Evolutionary conservation across 2,888 invertebrate genomes (phyloP), one percentile per base, ranked within the genome.

Genomic region (Laspeyria flexula): DNA sequence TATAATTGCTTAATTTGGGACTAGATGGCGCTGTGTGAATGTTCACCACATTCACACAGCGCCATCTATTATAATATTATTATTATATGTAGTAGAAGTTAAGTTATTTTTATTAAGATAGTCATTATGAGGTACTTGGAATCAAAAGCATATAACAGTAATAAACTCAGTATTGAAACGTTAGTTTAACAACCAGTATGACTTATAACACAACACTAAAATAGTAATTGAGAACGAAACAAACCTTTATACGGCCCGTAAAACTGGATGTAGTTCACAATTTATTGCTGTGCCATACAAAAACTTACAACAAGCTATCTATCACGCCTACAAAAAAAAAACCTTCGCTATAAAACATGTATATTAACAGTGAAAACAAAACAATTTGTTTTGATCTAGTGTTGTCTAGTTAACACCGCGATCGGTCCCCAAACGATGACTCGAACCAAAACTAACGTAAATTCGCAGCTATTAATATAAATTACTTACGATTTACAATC

Each of bases 401-500:
- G 68, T 72, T 71, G 66, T 77, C 80, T 79, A 80, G 81, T 82
- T 80, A 81, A 74, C 65, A 73, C 72, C 55, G 50, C 68, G 82
- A 87, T 88, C 67, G 86, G 84, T 88, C 90, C 88, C 90, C 65
- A 66, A 82, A 73, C 83, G 77, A 71, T 79, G 75, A 81, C 81
- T 81, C 68, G 72, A 77, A 77, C 75, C 83, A 81, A 84, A 90
- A 89, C 88, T 86, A 86, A 79, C 82, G 79, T 80, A 81, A 85
- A 87, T 88, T 85, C 75, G 57, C 61, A 73, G 71, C 87, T 86
- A 90, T 90, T 89, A 88, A 88, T 90, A 88, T 88, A 86, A 88
- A 90, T 91, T 88, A 89, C 84, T 79, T 80, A 81, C 65, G 82
- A 88, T 90, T 88, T 88, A 90, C 82, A 83, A 82, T 85, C 81